phyloP scores from a whole-genome alignment of 2,113 vertebrate genomes.

The Emberiza fucata region DNA sequence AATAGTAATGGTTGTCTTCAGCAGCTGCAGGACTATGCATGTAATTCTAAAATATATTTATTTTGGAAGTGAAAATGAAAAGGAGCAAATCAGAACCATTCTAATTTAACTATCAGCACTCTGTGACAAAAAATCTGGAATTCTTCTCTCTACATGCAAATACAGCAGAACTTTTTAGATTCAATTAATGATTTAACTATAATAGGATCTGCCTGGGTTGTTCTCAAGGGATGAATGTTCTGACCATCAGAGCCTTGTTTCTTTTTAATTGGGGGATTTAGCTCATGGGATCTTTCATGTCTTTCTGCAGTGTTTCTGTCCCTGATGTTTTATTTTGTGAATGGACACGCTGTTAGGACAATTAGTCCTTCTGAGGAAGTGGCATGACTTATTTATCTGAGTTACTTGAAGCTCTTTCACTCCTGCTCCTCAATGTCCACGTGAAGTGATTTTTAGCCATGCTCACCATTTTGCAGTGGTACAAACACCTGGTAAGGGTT shows the following conservation, averaged over 20 bases:
- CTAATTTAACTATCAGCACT: not conserved
- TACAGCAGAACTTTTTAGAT: not conserved
- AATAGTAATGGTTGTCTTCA: not conserved
- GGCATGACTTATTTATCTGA: not conserved
- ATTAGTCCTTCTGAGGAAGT: not conserved
- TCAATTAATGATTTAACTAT: not conserved
- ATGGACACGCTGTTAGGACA: not conserved
- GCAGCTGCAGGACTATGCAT: not conserved
- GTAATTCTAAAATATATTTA: not conserved
- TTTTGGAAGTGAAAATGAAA: not conserved
- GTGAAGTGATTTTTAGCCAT: not conserved
- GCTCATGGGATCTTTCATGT: not conserved
- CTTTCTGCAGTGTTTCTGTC: not conserved
- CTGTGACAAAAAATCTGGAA: not conserved
- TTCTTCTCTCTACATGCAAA: not conserved
- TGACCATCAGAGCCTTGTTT: not conserved
- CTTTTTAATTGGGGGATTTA: not conserved
- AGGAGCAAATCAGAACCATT: not conserved
- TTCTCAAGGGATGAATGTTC: not conserved
- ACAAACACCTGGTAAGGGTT: not conserved
- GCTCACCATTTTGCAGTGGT: not conserved
- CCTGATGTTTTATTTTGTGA: not conserved
- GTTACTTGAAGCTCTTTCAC: not conserved
- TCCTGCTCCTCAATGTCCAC: rapidly evolving
- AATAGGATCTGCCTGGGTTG: not conserved